phyloP scores from a whole-genome alignment of 2,888 invertebrate species.

The Chrysodeixis includens region DNA sequence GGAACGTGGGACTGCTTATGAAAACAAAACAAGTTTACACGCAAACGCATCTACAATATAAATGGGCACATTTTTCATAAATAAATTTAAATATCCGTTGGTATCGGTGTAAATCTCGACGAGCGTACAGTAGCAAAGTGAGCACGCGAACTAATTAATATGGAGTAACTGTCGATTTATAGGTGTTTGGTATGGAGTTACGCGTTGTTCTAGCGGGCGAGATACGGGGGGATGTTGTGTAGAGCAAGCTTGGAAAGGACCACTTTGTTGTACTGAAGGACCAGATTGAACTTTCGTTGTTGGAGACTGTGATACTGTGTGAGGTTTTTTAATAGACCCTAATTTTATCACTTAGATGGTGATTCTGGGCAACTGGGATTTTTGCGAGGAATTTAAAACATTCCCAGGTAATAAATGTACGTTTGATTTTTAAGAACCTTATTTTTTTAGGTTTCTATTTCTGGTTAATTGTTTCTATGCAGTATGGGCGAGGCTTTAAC shows the following conservation, averaged over 20 bases:
- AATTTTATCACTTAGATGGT: too few species aligned
- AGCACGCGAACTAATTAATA: slow-evolving; percentile 86
- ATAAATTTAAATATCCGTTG: slow-evolving; percentile 76
- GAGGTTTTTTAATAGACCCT: too few species aligned
- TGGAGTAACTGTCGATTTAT: slow-evolving; percentile 84
- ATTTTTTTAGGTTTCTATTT: too few species aligned
- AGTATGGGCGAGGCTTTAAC: too few species aligned
- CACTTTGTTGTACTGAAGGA: background rate
- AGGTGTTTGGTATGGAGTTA: slow-evolving; percentile 62
- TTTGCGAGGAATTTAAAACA: too few species aligned
- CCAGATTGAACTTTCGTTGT: background rate
- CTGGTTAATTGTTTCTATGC: too few species aligned
- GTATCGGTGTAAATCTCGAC: slow-evolving; percentile 72
- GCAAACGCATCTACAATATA: slow-evolving; percentile 61
- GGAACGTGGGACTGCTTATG: slow-evolving; percentile 45
- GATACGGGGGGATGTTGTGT: slow-evolving; percentile 22
- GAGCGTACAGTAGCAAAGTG: slow-evolving; percentile 76
- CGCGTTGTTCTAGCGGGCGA: slow-evolving; percentile 56
- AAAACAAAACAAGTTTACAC: slow-evolving; percentile 61
- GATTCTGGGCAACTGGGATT: too few species aligned
- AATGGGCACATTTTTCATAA: slow-evolving; percentile 78
- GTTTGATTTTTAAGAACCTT: too few species aligned
- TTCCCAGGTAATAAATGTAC: too few species aligned
- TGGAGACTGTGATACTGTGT: background rate
- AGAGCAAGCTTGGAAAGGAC: slow-evolving; percentile 7